A percentile compares a stretch with the other conserved stretches of the same genome.
These are phyloP conservation scores for Cotesia congregata DNA, from an alignment of 2,888 invertebrate species.

Conservation along the genomic window DNA sequence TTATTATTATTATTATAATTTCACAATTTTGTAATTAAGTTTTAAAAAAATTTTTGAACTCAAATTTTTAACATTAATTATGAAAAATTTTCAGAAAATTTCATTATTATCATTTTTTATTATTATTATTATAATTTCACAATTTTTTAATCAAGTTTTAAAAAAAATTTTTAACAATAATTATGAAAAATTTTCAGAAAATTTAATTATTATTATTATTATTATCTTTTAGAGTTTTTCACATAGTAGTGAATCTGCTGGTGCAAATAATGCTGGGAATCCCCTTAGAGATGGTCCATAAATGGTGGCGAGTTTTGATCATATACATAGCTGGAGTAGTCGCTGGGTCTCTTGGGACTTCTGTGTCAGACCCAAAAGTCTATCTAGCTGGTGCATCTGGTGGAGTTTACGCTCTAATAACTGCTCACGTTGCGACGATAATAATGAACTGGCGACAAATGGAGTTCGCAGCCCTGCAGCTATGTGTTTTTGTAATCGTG, in stretches of 20 bases:
- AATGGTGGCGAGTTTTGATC: constrained; percentile 90
- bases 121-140: too few species aligned
- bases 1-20: too few species aligned
- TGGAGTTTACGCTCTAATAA: constrained; percentile 93
- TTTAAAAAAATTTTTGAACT: too few species aligned
- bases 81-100: too few species aligned
- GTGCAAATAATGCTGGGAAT: constrained; percentile 94
- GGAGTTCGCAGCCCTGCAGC: constrained; percentile 91
- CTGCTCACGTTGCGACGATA: constrained; percentile 93
- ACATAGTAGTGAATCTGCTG: constrained; percentile 90
- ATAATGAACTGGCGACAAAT: constrained; percentile 98
- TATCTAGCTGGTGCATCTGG: constrained; percentile 94
- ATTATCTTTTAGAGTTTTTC: constrained; percentile 77
- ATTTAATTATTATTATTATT: background rate
- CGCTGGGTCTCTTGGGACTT: constrained; percentile 88
- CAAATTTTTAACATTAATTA: too few species aligned
- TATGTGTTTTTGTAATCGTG: constrained; percentile 85
- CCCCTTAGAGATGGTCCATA: constrained; percentile 96
- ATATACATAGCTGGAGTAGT: constrained; percentile 89
- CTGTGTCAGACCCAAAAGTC: constrained; percentile 83
- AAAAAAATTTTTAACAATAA: too few species aligned
- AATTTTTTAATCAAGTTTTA: too few species aligned
- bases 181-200: too few species aligned
- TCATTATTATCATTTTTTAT: too few species aligned
- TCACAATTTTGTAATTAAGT: too few species aligned